Evolutionary conservation across 1,140 invertebrate genomes (phyloP).

Genomic region (Eueides isabella): DNA sequence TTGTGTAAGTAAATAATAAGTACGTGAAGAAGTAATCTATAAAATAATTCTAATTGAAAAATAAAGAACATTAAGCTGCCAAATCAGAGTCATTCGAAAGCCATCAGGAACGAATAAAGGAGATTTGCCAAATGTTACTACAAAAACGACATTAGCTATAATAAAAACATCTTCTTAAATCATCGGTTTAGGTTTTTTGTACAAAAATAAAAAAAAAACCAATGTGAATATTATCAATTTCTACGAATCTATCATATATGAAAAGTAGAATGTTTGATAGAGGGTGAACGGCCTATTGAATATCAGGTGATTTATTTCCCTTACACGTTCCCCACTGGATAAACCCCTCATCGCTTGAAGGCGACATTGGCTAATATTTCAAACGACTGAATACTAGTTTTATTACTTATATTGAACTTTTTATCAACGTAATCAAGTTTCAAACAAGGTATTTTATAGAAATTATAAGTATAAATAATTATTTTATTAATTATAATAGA

Average conservation of each 20-base stretch:
- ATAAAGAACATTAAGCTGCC: background rate
- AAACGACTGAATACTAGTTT: background rate
- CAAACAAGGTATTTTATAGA: background rate
- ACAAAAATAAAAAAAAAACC: background rate
- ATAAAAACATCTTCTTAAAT: background rate
- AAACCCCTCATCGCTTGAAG: conserved; percentile 9
- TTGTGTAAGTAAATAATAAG: too few relatives aligned
- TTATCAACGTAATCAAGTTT: background rate
- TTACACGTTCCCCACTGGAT: conserved; percentile 25
- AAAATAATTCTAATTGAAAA: background rate
- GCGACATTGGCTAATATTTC: conserved; percentile 16
- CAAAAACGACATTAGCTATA: background rate
- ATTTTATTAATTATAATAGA: background rate
- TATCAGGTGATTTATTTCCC: conserved; percentile 64
- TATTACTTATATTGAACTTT: background rate
- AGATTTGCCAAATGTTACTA: conserved; percentile 17
- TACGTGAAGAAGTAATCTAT: background rate
- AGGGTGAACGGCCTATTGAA: conserved; percentile 60
- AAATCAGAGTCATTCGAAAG: conserved; percentile 10
- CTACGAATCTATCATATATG: conserved; percentile 31
- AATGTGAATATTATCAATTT: background rate
- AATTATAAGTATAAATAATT: background rate
- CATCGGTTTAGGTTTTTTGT: background rate
- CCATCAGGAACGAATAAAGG: background rate
- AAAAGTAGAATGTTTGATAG: conserved; percentile 45